phyloP scores from a whole-genome alignment of 1,140 invertebrate genomes.

The Galleria mellonella region DNA sequence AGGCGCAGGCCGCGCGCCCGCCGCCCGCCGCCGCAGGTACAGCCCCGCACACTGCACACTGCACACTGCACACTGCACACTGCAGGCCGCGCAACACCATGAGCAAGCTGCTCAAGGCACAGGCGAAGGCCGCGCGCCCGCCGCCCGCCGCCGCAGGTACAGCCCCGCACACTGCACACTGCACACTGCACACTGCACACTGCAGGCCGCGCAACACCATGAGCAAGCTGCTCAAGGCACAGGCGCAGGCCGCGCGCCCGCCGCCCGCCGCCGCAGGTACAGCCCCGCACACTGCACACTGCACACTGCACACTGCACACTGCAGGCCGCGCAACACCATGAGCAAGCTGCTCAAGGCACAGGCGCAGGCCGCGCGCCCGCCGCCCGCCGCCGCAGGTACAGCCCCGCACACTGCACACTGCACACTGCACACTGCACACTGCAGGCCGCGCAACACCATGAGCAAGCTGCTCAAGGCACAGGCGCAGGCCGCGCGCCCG shows the following conservation, averaged over 20 bases:
- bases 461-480: no score
- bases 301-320: conserved; percentile 1
- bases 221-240: conserved; percentile 68
- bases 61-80: no score
- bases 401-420: conserved; percentile 1
- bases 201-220: conserved; percentile 64
- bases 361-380: conserved; percentile 38
- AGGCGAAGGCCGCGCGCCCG: conserved; percentile 38
- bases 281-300: conserved; percentile 1
- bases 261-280: not conserved
- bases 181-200: conserved; percentile 1
- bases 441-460: no score
- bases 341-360: conserved; percentile 68
- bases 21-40: no score
- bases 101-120: conserved; percentile 68
- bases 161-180: conserved; percentile 1
- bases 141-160: not conserved
- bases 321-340: conserved; percentile 64
- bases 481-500: not conserved
- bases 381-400: not conserved
- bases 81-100: conserved; percentile 68
- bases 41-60: no score
- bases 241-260: conserved; percentile 38
- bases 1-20: no score
- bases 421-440: conserved; percentile 1